Conservation (phyloP, 1,140 invertebrate species). For the Anastrepha obliqua region DNA sequence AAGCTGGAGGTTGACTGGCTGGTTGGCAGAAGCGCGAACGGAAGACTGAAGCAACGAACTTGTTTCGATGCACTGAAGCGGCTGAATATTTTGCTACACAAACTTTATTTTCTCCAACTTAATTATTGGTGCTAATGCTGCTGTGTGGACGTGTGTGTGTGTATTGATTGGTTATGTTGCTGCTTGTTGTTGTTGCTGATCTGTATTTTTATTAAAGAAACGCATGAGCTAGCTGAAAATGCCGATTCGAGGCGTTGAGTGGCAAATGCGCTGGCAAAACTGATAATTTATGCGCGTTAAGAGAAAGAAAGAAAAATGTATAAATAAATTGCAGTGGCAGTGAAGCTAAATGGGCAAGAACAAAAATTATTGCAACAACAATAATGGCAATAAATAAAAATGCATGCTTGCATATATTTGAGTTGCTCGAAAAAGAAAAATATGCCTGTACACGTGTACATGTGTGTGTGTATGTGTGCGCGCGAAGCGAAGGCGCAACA, state of each 20-base stretch:
- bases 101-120: slow-evolving; percentile 16
- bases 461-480: not conserved
- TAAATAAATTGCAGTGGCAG: not conserved
- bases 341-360: not conserved
- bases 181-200: not conserved
- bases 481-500: not conserved
- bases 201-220: slow-evolving; percentile 3
- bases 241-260: slow-evolving; percentile 4
- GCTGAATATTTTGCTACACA: not conserved
- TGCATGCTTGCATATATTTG: not conserved
- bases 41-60: slow-evolving; percentile 44
- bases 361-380: not conserved
- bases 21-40: not conserved
- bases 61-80: slow-evolving; percentile 1
- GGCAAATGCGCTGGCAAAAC: slow-evolving; percentile 14
- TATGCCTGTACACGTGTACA: not conserved
- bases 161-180: not conserved
- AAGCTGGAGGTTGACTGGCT: not conserved
- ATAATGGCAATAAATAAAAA: not conserved
- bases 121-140: slow-evolving; percentile 39
- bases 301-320: not conserved
- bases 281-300: slow-evolving; percentile 42
- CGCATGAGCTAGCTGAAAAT: not conserved
- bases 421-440: not conserved
- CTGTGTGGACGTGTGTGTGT: not conserved